Evolutionary conservation across 2,113 vertebrate genomes (phyloP).

Genomic region (Ammospiza caudacuta): DNA sequence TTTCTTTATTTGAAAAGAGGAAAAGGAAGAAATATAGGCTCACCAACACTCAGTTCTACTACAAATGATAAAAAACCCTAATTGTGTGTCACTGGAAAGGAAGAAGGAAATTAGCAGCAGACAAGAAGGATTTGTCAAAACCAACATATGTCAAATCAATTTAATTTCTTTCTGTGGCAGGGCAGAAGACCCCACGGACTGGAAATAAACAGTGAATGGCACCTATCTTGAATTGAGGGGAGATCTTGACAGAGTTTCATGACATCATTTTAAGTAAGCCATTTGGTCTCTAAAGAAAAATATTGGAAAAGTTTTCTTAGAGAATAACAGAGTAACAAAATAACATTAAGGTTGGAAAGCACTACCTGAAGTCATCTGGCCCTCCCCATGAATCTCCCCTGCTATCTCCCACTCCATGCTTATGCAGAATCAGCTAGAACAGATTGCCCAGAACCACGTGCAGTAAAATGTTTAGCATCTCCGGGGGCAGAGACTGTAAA

Average conservation of each 20-base stretch:
- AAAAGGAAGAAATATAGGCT: not conserved
- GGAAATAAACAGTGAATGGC: not conserved
- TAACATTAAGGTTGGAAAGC: not conserved
- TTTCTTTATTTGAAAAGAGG: not conserved
- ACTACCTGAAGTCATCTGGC: not conserved
- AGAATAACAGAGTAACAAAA: not conserved
- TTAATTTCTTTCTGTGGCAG: conserved; percentile 8
- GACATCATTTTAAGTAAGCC: not conserved
- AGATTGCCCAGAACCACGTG: not conserved
- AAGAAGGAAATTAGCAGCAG: not conserved
- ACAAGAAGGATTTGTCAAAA: conserved; percentile 23
- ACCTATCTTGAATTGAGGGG: not conserved
- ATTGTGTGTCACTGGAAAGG: not conserved
- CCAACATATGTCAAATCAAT: not conserved
- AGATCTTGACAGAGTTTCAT: not conserved
- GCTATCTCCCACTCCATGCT: not conserved
- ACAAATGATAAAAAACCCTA: not conserved
- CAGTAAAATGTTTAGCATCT: not conserved
- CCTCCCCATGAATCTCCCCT: rapidly evolving
- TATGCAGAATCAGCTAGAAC: not conserved
- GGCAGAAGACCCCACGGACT: not conserved
- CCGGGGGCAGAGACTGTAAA: not conserved
- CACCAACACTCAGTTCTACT: not conserved
- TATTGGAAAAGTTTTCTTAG: not conserved
- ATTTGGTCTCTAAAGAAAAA: not conserved